Conservation (phyloP, 2,113 vertebrate genomes). For the Peromyscus californicus region DNA sequence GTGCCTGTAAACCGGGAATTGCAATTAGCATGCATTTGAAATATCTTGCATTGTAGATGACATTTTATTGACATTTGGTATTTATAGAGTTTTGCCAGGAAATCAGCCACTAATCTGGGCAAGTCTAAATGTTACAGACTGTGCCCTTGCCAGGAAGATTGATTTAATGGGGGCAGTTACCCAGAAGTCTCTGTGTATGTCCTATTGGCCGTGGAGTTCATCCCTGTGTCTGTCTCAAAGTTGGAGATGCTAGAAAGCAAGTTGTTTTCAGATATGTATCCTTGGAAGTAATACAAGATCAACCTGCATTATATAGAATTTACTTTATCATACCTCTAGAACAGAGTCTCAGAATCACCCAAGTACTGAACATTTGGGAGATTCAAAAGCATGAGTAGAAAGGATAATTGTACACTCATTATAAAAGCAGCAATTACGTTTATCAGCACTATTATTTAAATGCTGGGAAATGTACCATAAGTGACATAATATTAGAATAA, state of each 20-base stretch:
- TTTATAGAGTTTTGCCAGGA: constrained; percentile 70
- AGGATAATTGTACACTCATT: constrained; percentile 47
- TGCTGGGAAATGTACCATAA: constrained; percentile 28
- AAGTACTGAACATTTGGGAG: constrained; percentile 33
- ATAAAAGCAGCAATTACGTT: constrained; percentile 51
- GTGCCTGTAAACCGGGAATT: not conserved
- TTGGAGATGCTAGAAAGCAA: not conserved
- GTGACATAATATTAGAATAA: constrained; percentile 42
- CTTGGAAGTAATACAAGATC: constrained; percentile 40
- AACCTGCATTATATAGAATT: constrained; percentile 19
- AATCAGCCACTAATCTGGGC: constrained; percentile 50
- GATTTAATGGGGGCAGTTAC: constrained; percentile 9
- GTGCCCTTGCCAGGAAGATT: constrained; percentile 49
- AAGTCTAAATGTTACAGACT: constrained; percentile 58
- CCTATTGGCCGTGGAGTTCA: not conserved
- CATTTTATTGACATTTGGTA: constrained; percentile 46
- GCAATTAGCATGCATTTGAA: constrained; percentile 56
- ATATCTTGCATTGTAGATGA: constrained; percentile 40
- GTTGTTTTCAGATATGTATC: not conserved
- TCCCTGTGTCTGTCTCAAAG: not conserved
- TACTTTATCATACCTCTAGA: constrained; percentile 6
- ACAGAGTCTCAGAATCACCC: not conserved
- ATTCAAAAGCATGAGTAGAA: constrained; percentile 48
- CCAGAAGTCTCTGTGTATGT: not conserved
- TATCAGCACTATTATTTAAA: constrained; percentile 41